These are phyloP conservation scores for Volucella bombylans DNA, from an alignment of 2,888 invertebrate genomes.

Conservation along the genomic window DNA sequence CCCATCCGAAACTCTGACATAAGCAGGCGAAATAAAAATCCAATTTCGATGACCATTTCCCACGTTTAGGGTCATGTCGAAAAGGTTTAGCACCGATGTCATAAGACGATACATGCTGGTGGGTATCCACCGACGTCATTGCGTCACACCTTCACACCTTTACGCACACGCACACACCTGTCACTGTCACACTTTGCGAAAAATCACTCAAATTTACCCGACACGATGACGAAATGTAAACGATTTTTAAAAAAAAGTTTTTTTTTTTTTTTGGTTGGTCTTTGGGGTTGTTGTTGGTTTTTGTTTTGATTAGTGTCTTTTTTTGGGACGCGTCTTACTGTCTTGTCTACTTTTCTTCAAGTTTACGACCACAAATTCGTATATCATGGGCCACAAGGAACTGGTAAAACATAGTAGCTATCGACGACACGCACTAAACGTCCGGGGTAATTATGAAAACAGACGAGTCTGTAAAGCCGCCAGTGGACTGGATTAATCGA, in stretches of 20 bases:
- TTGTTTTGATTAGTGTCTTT: too few relatives aligned
- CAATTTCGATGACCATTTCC: constrained; percentile 88
- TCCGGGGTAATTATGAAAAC: constrained; percentile 35
- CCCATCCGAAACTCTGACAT: constrained; percentile 92
- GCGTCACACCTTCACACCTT: constrained; percentile 49
- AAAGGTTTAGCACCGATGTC: constrained; percentile 81
- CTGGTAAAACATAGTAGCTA: constrained; percentile 51
- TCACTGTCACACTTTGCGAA: constrained; percentile 5
- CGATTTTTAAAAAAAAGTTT: too few relatives aligned
- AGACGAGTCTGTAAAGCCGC: constrained; percentile 35
- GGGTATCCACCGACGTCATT: constrained; percentile 72
- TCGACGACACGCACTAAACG: constrained; percentile 38
- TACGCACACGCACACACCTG: not conserved
- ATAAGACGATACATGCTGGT: constrained; percentile 76
- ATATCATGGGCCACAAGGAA: constrained; percentile 46
- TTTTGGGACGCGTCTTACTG: constrained; percentile 31
- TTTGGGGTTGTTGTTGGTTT: too few relatives aligned
- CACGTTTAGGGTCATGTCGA: constrained; percentile 82
- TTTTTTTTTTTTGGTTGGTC: too few relatives aligned
- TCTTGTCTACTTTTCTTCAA: constrained; percentile 30
- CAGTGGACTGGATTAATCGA: constrained; percentile 39
- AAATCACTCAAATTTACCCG: constrained; percentile 37
- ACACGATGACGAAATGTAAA: constrained; percentile 17
- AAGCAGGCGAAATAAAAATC: constrained; percentile 92
- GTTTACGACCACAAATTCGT: constrained; percentile 10